Percentiles rank a stretch among this genome's conserved stretches.
These are phyloP conservation scores for Lepetodrilus schrolli DNA, from an alignment of 2,888 invertebrate genomes.

Conservation along the genomic window DNA sequence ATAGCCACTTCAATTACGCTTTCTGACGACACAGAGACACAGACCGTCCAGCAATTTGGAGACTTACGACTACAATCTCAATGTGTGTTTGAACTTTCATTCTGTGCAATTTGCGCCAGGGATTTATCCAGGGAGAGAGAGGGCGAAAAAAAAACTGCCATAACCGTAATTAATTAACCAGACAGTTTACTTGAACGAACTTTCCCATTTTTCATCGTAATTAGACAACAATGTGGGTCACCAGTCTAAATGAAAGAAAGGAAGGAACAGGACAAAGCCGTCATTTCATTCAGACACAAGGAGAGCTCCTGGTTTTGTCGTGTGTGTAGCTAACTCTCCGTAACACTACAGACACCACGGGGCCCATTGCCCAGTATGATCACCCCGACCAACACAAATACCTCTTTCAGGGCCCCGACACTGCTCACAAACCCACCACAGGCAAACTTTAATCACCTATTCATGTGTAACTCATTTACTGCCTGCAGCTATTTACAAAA, in stretches of 20 bases:
- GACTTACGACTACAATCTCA: slow-evolving; percentile 13
- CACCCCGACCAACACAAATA: background rate
- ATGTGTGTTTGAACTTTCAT: slow-evolving; percentile 18
- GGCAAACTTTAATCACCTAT: slow-evolving; percentile 17
- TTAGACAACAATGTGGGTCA: slow-evolving; percentile 18
- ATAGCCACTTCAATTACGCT: slow-evolving; percentile 23
- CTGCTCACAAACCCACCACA: slow-evolving; percentile 3
- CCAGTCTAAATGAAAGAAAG: background rate
- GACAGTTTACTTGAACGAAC: slow-evolving; percentile 22
- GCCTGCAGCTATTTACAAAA: slow-evolving; percentile 18
- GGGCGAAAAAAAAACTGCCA: too few relatives aligned
- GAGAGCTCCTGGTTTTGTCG: background rate
- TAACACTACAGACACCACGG: background rate
- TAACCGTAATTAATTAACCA: slow-evolving; percentile 16
- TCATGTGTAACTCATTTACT: background rate
- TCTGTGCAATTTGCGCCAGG: background rate
- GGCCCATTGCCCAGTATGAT: background rate
- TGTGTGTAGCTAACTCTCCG: background rate
- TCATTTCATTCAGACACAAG: background rate
- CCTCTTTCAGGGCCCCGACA: background rate
- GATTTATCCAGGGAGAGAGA: slow-evolving; percentile 22
- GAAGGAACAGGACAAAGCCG: slow-evolving; percentile 6
- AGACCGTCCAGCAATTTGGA: slow-evolving; percentile 16
- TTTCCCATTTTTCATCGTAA: slow-evolving; percentile 25
- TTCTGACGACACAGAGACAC: slow-evolving; percentile 4